Evolutionary conservation across 2,888 invertebrate genomes (phyloP).

Genomic region (Pegoplata infirma): DNA sequence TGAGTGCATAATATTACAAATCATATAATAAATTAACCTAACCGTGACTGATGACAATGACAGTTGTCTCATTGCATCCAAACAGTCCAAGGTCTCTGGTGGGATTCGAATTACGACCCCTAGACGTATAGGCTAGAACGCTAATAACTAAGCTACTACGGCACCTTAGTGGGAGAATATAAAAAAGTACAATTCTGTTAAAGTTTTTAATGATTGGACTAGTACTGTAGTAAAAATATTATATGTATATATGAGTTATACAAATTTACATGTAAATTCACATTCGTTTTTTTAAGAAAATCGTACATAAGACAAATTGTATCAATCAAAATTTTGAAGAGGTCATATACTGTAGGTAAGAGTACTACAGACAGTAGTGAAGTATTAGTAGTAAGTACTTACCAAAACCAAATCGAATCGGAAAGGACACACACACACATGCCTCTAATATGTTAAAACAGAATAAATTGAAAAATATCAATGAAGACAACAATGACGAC

Average conservation of each 20-base stretch:
- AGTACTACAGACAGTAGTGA: background rate
- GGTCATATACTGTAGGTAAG: slow-evolving; percentile 2
- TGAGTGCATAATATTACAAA: too few species aligned
- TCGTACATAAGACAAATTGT: slow-evolving; percentile 67
- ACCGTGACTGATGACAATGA: too few species aligned
- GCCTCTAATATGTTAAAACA: slow-evolving; percentile 16
- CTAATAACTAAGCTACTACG: too few species aligned
- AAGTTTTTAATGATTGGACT: too few species aligned
- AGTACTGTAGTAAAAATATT: background rate
- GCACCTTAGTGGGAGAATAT: too few species aligned
- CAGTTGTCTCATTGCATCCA: too few species aligned
- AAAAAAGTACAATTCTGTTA: too few species aligned
- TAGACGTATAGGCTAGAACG: too few species aligned
- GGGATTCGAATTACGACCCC: too few species aligned
- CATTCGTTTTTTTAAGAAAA: slow-evolving; percentile 14
- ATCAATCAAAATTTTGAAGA: slow-evolving; percentile 68
- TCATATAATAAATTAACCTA: too few species aligned
- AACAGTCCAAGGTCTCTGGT: too few species aligned
- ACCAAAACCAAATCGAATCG: slow-evolving; percentile 35
- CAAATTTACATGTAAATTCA: background rate
- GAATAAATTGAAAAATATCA: slow-evolving; percentile 29
- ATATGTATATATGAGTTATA: background rate
- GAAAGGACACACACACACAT: slow-evolving; percentile 52
- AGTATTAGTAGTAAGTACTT: too few species aligned
- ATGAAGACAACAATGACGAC: slow-evolving; percentile 14